Percentiles rank a stretch among this genome's conserved stretches.
phyloP scores from a whole-genome alignment of 2,113 vertebrate species.

The Neotoma lepida region DNA sequence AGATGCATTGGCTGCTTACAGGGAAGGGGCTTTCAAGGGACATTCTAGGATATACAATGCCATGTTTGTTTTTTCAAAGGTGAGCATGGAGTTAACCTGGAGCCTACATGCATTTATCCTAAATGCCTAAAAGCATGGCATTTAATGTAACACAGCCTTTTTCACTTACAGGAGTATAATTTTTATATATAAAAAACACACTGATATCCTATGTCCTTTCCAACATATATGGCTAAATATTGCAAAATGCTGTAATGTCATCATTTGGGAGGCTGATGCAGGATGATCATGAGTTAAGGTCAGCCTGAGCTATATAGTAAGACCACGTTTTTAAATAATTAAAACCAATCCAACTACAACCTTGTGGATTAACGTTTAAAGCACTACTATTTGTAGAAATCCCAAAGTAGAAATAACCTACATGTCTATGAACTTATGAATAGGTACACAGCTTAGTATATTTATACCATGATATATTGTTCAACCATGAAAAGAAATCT shows the following conservation, averaged over 20 bases:
- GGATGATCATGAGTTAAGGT: neutral
- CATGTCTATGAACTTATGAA: neutral
- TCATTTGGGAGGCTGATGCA: neutral
- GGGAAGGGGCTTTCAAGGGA: neutral
- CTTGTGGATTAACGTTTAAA: neutral
- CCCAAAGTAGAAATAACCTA: neutral
- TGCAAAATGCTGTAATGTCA: neutral
- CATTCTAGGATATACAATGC: neutral
- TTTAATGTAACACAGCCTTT: neutral
- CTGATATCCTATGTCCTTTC: neutral
- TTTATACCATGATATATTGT: neutral
- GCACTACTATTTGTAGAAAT: slow-evolving; percentile 6
- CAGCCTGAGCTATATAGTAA: neutral
- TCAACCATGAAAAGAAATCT: neutral
- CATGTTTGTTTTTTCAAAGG: neutral
- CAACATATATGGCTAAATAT: neutral
- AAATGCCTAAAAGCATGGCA: neutral
- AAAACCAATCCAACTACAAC: neutral
- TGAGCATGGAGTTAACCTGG: neutral
- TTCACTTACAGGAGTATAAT: neutral
- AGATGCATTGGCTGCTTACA: neutral
- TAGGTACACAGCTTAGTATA: neutral
- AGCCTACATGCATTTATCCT: neutral
- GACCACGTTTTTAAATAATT: neutral
- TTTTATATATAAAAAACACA: neutral